Evolutionary conservation across 2,888 invertebrate genomes (phyloP), one percentile per base, ranked within the genome.

Genomic region (Diabrotica balteata): DNA sequence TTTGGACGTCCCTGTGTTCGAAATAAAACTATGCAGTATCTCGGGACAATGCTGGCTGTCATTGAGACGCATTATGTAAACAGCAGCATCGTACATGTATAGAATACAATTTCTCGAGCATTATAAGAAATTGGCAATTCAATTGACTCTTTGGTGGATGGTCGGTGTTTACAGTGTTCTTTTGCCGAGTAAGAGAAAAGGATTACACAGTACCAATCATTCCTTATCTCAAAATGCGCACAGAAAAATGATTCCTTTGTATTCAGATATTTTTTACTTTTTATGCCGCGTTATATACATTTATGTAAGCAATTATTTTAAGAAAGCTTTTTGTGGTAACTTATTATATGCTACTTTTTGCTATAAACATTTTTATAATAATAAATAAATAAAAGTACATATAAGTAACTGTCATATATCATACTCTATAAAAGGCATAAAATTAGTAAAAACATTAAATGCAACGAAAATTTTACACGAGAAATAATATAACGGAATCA

Each of bases 61-160:
- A 77, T 72, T 75, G 76, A 72, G 73, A 67, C 72, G 76, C 77
- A 80, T 80, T 80, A 80, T 79, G 78, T 79, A 79, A 79, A 78
- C 80, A 80, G 76, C 76, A 78, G 76, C 76, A 75, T 70, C 73
- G 75, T 77, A 79, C 79, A 79, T 78, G 78, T 78, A 76, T 75
- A 75, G 79, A 80, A 80, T 80, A 79, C 78, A 78, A 77, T 78
- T 79, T 79, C 77, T 70, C 75, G 73, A 74, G 76, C 77, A 77
- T 78, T 79, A 79, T 78, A 80, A 79, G 79, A 79, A 78, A 80
- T 80, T 78, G 80, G 79, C 79, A 80, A 80, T 80, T 80, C 79
- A 80, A 80, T 80, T 77, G 78, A 78, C 76, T 79, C 76, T 79
- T 76, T 74, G 76, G 72, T 71, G 71, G 74, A 70, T 70, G 72